Evolutionary conservation across 2,113 vertebrate species (phyloP), one percentile per base, ranked within the genome.

Genomic region (Donacobius atricapilla): DNA sequence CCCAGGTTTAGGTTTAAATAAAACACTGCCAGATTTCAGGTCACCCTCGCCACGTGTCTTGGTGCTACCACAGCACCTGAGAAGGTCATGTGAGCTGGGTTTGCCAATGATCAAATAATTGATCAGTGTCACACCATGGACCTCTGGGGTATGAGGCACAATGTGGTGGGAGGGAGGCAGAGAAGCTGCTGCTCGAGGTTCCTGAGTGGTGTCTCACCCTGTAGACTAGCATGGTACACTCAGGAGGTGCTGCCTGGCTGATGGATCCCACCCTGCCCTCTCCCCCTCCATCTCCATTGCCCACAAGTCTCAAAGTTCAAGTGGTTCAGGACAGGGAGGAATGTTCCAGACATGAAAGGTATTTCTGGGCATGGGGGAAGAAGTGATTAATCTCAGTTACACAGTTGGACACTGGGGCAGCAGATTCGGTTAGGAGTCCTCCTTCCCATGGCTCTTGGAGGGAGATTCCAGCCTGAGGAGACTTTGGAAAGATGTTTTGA

Each of bases 331-430:
- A 57, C 0, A 0, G 69, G 35, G 70, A 93, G 51, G 70, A 78
- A 77, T 28, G 40, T 79, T 93, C 75, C 89, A 88, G 91, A 96
- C 95, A 88, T 93, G 84, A 95, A 82, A 96, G 64, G 79, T 91
- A 48, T 93, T 97, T 77, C 89, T 88, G 93, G 79, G 90, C 64
- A 92, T 44, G 13, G 76, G 87, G 87, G 76, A 95, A 96, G 90
- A 27, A 89, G 93, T 93, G 95, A 96, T 96, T 96, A 94, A 97
- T 97, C 95, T 97, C 96, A 88, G 92, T 96, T 94, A 96, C 88
- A 84, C 4, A 70, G 76, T 79, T 31, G 76, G 87, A 93, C 71
- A 71, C 83, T 76, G 69, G 87, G 91, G 91, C 79, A 87, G 82
- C 82, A 91, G 96, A 91, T 65, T 97, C 70, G 56, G 90, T 97